Evolutionary conservation across 1,140 invertebrate species (phyloP).

Genomic region (Danaus melanippus): DNA sequence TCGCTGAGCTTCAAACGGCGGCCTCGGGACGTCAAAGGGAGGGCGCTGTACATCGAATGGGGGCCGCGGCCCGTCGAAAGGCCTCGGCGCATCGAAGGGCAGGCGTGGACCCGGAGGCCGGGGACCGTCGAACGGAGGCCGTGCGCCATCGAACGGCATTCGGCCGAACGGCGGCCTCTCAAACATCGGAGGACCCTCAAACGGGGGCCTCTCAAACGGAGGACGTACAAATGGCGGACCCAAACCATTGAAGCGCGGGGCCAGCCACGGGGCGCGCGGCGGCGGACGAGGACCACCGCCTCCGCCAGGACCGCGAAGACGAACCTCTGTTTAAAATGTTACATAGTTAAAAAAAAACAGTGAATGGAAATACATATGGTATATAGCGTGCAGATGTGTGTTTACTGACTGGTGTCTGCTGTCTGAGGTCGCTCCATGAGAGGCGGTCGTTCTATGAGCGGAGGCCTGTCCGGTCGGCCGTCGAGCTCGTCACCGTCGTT

Average conservation of each 20-base stretch:
- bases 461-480: conserved; percentile 1
- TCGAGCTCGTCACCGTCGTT: conserved; percentile 7
- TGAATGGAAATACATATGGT: too few relatives aligned
- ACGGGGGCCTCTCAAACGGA: conserved; percentile 25
- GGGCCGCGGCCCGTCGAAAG: conserved; percentile 48
- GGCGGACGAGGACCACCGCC: conserved; percentile 28
- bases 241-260: conserved; percentile 37
- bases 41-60: conserved; percentile 49
- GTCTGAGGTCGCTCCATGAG: conserved; percentile 15
- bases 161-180: conserved; percentile 41
- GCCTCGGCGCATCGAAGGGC: conserved; percentile 38
- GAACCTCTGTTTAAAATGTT: too few relatives aligned
- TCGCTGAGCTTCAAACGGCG: conserved; percentile 45
- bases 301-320: background rate
- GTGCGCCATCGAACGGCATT: conserved; percentile 32
- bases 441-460: conserved; percentile 10
- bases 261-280: conserved; percentile 27
- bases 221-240: conserved; percentile 28
- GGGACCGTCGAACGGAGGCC: conserved; percentile 41
- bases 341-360: too few relatives aligned
- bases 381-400: too few relatives aligned
- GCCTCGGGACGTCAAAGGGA: conserved; percentile 42
- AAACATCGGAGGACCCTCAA: conserved; percentile 28
- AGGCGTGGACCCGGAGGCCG: conserved; percentile 47
- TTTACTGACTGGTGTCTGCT: too few relatives aligned